Evolutionary conservation across 2,113 vertebrate species (phyloP), one percentile per base, ranked within the genome.

Genomic region (Choloepus hoffmanni): DNA sequence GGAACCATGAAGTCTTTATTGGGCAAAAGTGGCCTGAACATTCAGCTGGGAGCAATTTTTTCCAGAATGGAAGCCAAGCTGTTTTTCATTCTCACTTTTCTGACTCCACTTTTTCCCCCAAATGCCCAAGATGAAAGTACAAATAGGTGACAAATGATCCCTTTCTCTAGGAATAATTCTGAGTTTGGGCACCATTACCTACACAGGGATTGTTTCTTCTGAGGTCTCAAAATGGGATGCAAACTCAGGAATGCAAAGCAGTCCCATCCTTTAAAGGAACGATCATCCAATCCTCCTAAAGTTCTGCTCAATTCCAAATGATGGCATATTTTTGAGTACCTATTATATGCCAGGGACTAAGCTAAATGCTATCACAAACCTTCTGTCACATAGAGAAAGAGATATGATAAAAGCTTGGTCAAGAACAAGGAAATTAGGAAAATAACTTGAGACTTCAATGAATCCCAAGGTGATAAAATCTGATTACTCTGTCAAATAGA

Each of bases 21-120:
- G 67, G 67, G 36, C 26, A 21, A 36, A 30, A 77, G 74, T 19
- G 30, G 40, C 76, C 92, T 68, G 7, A 55, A 40, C 4, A 28
- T 79, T 67, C 55, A 60, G 2, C 72, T 92, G 62, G 90, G 88
- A 73, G 30, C 19, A 18, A 12, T 73, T 76, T 85, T 79, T 82
- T 65, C 72, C 94, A 28, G 53, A 77, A 12, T 28, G 24, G 43
- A 40, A 77, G 13, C n/a, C 70, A 55, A 36, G 28, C 36, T 50
- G 33, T 79, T 93, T 26, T 33, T 50, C 23, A 43, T 67, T 74
- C 65, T 82, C 15, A 58, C 8, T 79, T 88, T 45, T 84, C 70
- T 43, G 85, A 96, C 18, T 79, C 70, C 15, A 83, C 12, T 84
- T 95, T 70, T 81, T 88, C 72, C 53, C 73, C 78, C 79, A 74